phyloP scores from a whole-genome alignment of 2,797 vertebrate genomes.

The Ataeniobius toweri region DNA sequence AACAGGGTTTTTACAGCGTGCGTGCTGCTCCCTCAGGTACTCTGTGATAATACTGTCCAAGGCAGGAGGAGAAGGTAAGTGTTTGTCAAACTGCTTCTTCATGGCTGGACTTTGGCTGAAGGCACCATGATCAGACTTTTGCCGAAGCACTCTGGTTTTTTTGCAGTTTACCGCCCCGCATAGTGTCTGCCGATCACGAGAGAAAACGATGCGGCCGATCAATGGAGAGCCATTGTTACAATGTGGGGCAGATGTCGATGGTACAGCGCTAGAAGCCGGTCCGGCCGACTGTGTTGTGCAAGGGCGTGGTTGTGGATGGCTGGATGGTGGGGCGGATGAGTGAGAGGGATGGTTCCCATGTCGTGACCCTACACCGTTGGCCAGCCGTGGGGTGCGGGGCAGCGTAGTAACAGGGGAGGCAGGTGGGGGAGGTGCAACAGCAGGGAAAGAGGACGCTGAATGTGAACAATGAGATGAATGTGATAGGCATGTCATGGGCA shows the following conservation, averaged over 20 bases:
- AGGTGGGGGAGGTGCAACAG: constrained; percentile 78
- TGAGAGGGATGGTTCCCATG: constrained; percentile 82
- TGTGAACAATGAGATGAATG: constrained; percentile 89
- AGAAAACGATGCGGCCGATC: constrained; percentile 95
- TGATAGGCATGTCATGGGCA: constrained; percentile 91
- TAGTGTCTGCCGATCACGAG: constrained; percentile 88
- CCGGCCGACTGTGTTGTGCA: constrained; percentile 80
- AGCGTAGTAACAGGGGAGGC: constrained; percentile 85
- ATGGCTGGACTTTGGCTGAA: constrained; percentile 98
- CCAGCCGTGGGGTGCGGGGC: constrained; percentile 92
- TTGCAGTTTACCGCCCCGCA: constrained; percentile 81
- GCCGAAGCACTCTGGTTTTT: constrained; percentile 90
- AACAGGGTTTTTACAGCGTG: constrained; percentile 99
- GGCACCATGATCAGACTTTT: constrained; percentile 98
- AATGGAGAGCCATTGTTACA: constrained; percentile 84
- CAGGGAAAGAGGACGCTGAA: constrained; percentile 83
- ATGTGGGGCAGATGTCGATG: constrained; percentile 73
- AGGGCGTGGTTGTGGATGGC: constrained; percentile 84
- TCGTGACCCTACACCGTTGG: constrained; percentile 89
- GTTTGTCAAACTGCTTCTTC: constrained; percentile 97
- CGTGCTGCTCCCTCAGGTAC: constrained; percentile 97
- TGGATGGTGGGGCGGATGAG: constrained; percentile 75
- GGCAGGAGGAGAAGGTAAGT: constrained; percentile 95
- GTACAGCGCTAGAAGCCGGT: constrained; percentile 67
- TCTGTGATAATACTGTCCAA: constrained; percentile 99